Conservation (phyloP, 2,888 invertebrate species). For the Stegana nigrithorax region DNA sequence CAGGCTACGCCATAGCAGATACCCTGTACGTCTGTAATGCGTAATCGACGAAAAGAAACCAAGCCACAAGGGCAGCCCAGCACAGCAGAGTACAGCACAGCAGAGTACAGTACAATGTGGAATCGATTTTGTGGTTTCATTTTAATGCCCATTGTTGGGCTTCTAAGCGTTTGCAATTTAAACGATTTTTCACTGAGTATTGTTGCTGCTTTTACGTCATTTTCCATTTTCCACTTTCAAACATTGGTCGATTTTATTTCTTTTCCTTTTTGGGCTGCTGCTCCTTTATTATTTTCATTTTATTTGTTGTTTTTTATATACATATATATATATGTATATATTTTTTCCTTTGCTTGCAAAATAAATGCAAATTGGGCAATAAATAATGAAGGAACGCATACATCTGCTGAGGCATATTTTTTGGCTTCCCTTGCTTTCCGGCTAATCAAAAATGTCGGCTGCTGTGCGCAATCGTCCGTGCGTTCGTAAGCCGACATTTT, state of each 20-base stretch:
- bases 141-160: constrained; percentile 9
- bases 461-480: not conserved
- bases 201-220: too few relatives aligned
- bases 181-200: constrained; percentile 2
- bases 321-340: too few relatives aligned
- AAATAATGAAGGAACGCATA: constrained; percentile 4
- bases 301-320: not conserved
- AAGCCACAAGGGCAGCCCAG: not conserved
- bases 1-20: too few relatives aligned
- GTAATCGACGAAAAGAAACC: too few relatives aligned
- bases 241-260: not conserved
- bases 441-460: not conserved
- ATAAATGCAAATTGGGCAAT: constrained; percentile 17
- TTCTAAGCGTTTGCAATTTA: constrained; percentile 2
- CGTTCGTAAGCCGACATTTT: not conserved
- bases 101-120: too few relatives aligned
- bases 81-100: too few relatives aligned
- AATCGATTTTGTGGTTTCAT: constrained; percentile 4
- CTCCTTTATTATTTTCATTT: not conserved
- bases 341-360: not conserved
- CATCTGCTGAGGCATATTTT: not conserved
- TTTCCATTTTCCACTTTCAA: too few relatives aligned
- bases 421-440: not conserved
- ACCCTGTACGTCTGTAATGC: too few relatives aligned
- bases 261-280: not conserved